These are phyloP conservation scores for Coilia nasus DNA, from an alignment of 2,797 vertebrate genomes.

Conservation along the genomic window DNA sequence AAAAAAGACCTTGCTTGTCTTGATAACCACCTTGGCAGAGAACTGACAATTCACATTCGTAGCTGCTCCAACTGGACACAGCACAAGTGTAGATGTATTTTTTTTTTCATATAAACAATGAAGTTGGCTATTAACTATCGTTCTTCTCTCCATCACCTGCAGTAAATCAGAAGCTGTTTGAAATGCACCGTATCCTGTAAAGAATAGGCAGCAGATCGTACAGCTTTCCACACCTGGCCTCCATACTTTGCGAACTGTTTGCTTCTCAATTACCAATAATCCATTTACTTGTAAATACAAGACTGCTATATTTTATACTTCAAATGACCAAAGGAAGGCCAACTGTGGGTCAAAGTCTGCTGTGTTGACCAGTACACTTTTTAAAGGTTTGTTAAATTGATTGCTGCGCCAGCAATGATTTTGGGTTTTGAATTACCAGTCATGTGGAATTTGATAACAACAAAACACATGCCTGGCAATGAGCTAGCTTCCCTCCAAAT, in stretches of 20 bases:
- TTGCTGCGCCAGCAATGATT: slow-evolving; percentile 4
- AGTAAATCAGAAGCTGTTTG: neutral
- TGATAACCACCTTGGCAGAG: slow-evolving; percentile 13
- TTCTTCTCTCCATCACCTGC: neutral
- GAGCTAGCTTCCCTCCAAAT: neutral
- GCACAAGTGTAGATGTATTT: neutral
- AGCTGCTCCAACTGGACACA: neutral
- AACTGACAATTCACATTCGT: neutral
- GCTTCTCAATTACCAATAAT: neutral
- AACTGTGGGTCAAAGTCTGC: neutral
- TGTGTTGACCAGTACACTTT: slow-evolving; percentile 13
- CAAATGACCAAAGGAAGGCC: slow-evolving; percentile 7
- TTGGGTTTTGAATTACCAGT: slow-evolving; percentile 24
- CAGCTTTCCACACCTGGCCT: neutral
- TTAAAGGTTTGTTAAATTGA: slow-evolving; percentile 18
- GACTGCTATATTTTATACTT: neutral
- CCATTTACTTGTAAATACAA: slow-evolving; percentile 21
- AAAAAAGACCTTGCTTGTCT: slow-evolving; percentile 1
- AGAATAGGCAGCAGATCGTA: neutral
- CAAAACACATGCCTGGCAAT: slow-evolving; percentile 23
- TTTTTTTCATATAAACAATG: neutral
- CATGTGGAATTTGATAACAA: slow-evolving; percentile 22
- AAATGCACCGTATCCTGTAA: slow-evolving; percentile 12
- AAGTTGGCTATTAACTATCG: neutral
- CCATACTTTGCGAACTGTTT: neutral